Percentiles rank a stretch among this genome's conserved stretches.
Evolutionary conservation across 2,113 vertebrate species (phyloP).

Genomic region (Hylia prasina): DNA sequence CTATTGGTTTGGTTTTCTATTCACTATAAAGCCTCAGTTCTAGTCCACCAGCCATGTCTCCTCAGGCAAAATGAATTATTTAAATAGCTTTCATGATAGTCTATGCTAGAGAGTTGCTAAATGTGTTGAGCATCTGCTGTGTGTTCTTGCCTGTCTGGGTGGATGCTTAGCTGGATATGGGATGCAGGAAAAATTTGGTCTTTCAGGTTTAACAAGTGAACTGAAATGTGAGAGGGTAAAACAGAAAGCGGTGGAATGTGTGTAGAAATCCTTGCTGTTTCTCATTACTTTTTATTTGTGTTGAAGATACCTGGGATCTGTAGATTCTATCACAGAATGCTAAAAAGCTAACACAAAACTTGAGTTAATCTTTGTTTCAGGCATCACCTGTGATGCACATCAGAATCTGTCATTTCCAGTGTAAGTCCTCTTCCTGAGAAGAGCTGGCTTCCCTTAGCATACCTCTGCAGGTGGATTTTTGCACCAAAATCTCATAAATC

Average conservation of each 20-base stretch:
- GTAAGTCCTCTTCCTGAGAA: background rate
- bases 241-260: background rate
- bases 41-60: background rate
- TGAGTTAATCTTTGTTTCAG: background rate
- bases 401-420: background rate
- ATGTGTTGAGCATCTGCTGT: background rate
- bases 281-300: background rate
- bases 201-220: background rate
- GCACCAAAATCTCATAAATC: background rate
- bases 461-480: background rate
- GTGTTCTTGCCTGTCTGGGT: background rate
- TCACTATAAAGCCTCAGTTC: background rate
- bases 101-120: background rate
- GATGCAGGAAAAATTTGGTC: background rate
- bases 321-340: background rate
- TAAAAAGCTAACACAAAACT: background rate
- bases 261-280: background rate
- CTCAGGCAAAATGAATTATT: background rate
- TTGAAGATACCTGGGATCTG: background rate
- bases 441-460: background rate
- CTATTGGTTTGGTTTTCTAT: background rate
- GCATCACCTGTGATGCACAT: background rate
- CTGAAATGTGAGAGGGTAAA: background rate
- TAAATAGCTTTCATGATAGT: background rate
- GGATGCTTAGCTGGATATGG: background rate